Evolutionary conservation across 2,113 vertebrate species (phyloP), one percentile per base, ranked within the genome.

Genomic region (Campylomormyrus tamandua): DNA sequence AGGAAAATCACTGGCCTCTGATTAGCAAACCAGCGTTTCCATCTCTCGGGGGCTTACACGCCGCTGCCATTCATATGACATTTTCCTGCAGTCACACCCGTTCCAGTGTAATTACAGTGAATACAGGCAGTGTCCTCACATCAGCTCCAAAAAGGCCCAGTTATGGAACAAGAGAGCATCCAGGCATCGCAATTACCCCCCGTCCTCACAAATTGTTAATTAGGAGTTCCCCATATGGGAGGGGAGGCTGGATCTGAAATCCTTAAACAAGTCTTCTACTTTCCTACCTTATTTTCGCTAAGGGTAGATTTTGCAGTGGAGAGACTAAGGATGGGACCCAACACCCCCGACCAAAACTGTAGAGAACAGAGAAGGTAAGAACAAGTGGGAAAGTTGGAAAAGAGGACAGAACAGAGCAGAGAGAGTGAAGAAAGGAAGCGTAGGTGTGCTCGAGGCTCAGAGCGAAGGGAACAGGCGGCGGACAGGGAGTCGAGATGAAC

Each of bases 1-100:
- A 83, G 88, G 91, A 62, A 87, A 90, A 90, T 91, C 52, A 91
- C 90, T 92, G 92, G 93, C 92, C 92, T 92, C 92, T 93, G 87
- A 93, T 87, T 50, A 90, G 84, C 85, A 87, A 56, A 9, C 10
- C 85, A 87, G 50, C 50, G 6, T 87, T 87, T 53, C 27, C 85
- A 35, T 85, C 42, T 31, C 83, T 5, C 39, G 7, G 7, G 5
- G 10, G 39, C n/a, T 31, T 5, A 35, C 53, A 88, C 83, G 35
- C 35, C 90, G 1, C 46, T 86, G 90, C 90, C 87, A 90, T 91
- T 90, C 88, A 50, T 77, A 62, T 90, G 90, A 89, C 90, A 92
- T 90, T 90, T 92, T 77, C 9, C 35, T 11, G 58, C 87, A 62
- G 87, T 88, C 53, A 58, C 52, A 88, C 80, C 42, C 42, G 21